These are phyloP conservation scores for Anarhynchus alexandrinus DNA, from an alignment of 2,113 vertebrate species.

Conservation along the genomic window DNA sequence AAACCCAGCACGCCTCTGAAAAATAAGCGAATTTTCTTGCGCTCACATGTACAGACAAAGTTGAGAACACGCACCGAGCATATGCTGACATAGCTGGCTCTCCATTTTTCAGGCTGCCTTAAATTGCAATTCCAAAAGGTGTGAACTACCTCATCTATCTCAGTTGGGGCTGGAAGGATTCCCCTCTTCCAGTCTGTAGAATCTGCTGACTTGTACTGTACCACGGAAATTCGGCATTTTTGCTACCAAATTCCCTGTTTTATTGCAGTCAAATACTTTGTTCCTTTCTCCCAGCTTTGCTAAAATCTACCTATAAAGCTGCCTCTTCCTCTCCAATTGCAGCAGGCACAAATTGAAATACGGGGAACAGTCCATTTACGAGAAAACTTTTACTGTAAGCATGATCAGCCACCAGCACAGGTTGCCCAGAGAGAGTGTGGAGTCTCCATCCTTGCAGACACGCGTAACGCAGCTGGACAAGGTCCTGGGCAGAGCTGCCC, in stretches of 20 bases:
- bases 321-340: background rate
- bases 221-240: background rate
- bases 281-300: background rate
- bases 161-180: background rate
- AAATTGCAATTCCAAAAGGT: background rate
- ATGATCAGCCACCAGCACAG: background rate
- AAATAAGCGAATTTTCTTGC: background rate
- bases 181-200: background rate
- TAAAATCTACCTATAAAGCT: background rate
- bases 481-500: background rate
- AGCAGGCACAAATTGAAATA: background rate
- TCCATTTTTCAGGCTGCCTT: background rate
- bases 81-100: background rate
- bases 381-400: background rate
- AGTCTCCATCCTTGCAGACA: background rate
- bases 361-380: background rate
- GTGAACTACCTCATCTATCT: constrained; percentile 37
- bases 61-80: background rate
- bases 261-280: background rate
- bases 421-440: background rate
- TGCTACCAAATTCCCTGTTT: background rate
- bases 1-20: background rate
- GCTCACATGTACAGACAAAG: background rate
- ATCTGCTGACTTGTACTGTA: background rate
- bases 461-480: fast-evolving